Evolutionary conservation across 2,888 invertebrate genomes (phyloP), one percentile per base, ranked within the genome.

Genomic region (Sarcophaga variegata): DNA sequence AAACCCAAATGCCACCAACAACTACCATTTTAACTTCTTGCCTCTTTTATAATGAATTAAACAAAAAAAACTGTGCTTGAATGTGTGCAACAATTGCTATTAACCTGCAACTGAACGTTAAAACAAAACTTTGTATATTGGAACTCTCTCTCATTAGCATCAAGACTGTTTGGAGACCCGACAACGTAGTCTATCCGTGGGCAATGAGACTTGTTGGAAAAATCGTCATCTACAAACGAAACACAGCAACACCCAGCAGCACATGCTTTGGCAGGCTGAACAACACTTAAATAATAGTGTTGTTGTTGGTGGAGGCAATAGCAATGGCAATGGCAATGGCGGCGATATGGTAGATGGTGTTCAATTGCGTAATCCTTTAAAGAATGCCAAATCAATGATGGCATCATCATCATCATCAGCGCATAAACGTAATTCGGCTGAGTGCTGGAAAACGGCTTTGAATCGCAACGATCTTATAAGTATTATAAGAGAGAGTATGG

Each of bases 401-500:
- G 54, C 54, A 37, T 37, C 37, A 37, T 37, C 37, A 93, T 92
- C 81, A 93, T 49, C 81, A 76, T 85, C 87, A 63, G 90, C 90
- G 54, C 89, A 90, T 80, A 91, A 92, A 83, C 90, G 92, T 54
- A 92, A 91, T 59, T 92, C 93, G 10, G 90, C 92, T 85, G 95
- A 95, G 86, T 94, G 94, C 85, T 94, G 95, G 90, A 96, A 96
- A 81, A 96, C 96, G 89, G 96, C 96, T 89, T 93, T 97, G 90
- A 97, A 97, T 92, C 95, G 97, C 90, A 96, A 97, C 89, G 97
- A 97, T 94, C 94, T 97, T 89, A 95, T 97, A 89, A 97, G 97
- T 94, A 96, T 97, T 91, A 97, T 97, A 92, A 96, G 97, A 93
- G 97, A 97, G 89, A 97, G 97, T 94, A 97, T 98, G 97, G 97